Conservation (phyloP, 2,797 vertebrate genomes). For the Parambassis ranga region DNA sequence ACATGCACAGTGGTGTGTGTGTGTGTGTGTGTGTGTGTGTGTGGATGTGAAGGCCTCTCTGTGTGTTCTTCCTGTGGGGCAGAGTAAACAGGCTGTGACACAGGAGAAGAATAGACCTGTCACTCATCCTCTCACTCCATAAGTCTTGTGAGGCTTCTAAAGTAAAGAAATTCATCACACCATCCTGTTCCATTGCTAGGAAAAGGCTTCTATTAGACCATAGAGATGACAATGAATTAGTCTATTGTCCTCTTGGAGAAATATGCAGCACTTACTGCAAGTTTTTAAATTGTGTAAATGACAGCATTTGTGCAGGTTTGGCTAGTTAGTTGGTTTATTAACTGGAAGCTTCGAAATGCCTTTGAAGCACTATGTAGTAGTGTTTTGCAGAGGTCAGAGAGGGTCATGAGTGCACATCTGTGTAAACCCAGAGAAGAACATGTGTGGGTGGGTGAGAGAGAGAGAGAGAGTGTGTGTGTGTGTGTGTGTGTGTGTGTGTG, state of each 20-base stretch:
- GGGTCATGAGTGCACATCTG: slow-evolving; percentile 62
- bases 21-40: neutral
- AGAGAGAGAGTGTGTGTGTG: neutral
- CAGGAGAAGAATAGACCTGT: slow-evolving; percentile 38
- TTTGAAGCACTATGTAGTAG: slow-evolving; percentile 16
- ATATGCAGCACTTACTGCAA: no score
- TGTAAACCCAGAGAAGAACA: slow-evolving; percentile 49
- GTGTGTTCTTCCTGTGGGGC: slow-evolving; percentile 38
- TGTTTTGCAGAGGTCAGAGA: slow-evolving; percentile 30
- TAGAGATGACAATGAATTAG: neutral
- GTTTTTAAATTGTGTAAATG: no score
- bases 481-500: no score
- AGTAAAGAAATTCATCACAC: neutral
- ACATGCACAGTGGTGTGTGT: neutral
- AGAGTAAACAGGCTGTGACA: slow-evolving; percentile 45
- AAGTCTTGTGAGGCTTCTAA: slow-evolving; percentile 30
- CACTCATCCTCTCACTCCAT: slow-evolving; percentile 48
- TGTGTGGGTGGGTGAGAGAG: slow-evolving; percentile 11
- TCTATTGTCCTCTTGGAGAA: no score
- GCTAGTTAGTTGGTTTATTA: slow-evolving; percentile 34
- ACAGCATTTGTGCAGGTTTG: no score
- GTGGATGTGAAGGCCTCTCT: slow-evolving; percentile 16
- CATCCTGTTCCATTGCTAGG: no score
- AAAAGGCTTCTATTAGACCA: no score
- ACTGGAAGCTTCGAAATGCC: slow-evolving; percentile 30